Percentiles rank a stretch among this genome's conserved stretches.
Evolutionary conservation across 1,140 invertebrate genomes (phyloP).

Genomic region (Pemphigus obesinymphae): DNA sequence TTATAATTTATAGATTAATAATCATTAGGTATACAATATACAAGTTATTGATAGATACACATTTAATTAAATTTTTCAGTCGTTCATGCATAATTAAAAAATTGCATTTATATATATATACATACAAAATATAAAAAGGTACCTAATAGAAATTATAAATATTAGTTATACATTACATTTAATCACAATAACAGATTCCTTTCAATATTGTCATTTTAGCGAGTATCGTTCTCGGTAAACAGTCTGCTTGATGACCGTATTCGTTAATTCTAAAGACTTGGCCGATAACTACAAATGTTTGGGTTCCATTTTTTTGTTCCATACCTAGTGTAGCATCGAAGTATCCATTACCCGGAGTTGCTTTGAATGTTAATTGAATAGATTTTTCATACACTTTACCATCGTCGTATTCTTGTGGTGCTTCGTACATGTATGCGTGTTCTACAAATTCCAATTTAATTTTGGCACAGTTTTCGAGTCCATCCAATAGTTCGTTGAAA

Average conservation of each 20-base stretch:
- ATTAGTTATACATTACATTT: neutral
- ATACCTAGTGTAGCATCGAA: constrained; percentile 46
- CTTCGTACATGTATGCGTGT: constrained; percentile 39
- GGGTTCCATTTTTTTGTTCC: neutral
- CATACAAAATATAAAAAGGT: no score
- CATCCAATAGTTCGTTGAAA: constrained; percentile 60
- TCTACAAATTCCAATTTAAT: constrained; percentile 42
- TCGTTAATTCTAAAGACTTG: constrained; percentile 45
- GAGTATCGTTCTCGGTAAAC: constrained; percentile 41
- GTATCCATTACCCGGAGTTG: constrained; percentile 44
- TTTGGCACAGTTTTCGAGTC: constrained; percentile 57
- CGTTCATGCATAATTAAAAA: neutral
- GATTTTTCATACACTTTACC: constrained; percentile 28
- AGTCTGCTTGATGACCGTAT: constrained; percentile 46
- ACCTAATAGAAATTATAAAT: neutral
- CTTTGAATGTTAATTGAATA: constrained; percentile 44
- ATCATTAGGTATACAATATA: neutral
- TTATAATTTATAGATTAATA: no score
- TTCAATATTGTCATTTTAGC: constrained; percentile 43
- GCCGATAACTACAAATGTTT: constrained; percentile 30
- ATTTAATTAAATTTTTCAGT: neutral
- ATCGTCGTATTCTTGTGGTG: neutral
- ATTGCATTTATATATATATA: neutral
- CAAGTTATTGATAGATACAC: neutral
- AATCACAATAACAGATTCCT: constrained; percentile 45